Evolutionary conservation across 1,140 invertebrate species (phyloP), one percentile per base, ranked within the genome.

Genomic region (Notospermus geniculatus): DNA sequence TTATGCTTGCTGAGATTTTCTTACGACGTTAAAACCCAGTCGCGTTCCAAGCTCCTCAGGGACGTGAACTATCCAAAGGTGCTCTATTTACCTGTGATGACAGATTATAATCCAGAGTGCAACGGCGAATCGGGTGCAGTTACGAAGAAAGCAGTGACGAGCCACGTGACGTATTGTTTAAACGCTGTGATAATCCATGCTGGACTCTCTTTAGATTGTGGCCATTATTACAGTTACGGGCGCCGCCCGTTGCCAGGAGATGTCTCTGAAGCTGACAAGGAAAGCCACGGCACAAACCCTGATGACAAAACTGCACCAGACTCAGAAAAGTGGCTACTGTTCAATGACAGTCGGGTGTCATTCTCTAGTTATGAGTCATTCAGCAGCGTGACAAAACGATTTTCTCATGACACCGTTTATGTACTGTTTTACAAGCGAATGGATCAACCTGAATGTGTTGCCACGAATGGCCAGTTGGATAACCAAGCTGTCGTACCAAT

Each of bases 151-250:
- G 60, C 27, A 43, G 58, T 70, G 39, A 66, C 60, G 45, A 66
- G 30, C 43, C 23, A 66, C 11, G 73, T 74, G 41, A 59, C 73
- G 30, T 93, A 92, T 74, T 83, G 85, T 11, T 74, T 93, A 0
- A 91, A 91, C 71, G 89, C 89, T 0, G 89, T 90, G 0, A 89
- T 94, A 0, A 87, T 94, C 0, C 91, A 94, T 75, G 88, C 88
- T 0, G 91, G 92, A 1, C 87, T 86, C 15, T 90, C 87, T 43
- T 87, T 91, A 65, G 90, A 93, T 71, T 89, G 89, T 4, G 91
- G 91, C 0, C 91, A 94, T 75, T 93, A 94, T 74, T 92, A 91
- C 71, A 91, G 90, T 0, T 88, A 90, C 67, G 90, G 89, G 0
- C 85, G 88, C n/a, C 74, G 76, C 61, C 74, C 74, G 32, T 30